phyloP scores from a whole-genome alignment of 2,888 invertebrate genomes.

The Drymonia ruficornis region DNA sequence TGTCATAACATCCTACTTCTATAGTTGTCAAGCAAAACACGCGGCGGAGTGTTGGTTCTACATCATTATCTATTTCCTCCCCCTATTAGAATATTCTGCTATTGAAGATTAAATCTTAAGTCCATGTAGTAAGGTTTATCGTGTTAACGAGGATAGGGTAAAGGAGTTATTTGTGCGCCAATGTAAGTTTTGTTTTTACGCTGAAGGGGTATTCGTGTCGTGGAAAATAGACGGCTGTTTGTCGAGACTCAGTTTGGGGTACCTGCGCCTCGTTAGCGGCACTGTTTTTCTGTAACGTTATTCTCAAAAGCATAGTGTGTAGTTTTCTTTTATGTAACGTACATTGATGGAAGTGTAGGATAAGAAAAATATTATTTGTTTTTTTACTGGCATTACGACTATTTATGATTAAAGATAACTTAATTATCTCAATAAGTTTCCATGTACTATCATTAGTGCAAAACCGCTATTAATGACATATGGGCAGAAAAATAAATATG shows the following conservation, averaged over 20 bases:
- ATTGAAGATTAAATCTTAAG: constrained; percentile 19
- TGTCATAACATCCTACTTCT: constrained; percentile 9
- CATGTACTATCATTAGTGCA: too few species aligned
- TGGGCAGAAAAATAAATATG: too few species aligned
- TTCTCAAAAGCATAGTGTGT: not conserved
- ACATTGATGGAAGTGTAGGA: not conserved
- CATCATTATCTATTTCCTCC: constrained; percentile 63
- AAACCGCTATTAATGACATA: too few species aligned
- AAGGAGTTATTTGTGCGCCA: constrained; percentile 47
- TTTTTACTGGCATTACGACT: too few species aligned
- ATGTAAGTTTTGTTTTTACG: constrained; percentile 56
- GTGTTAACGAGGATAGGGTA: constrained; percentile 1
- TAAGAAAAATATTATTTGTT: too few species aligned
- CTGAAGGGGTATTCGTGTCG: constrained; percentile 52
- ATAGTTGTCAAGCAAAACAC: constrained; percentile 48
- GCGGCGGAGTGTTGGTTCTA: constrained; percentile 54
- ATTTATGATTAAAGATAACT: too few species aligned
- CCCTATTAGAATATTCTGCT: constrained; percentile 36
- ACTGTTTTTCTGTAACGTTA: constrained; percentile 12
- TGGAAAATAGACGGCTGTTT: constrained; percentile 28
- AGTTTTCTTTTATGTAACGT: not conserved
- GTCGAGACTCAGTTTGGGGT: constrained; percentile 17
- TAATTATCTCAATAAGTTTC: too few species aligned
- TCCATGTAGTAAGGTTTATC: not conserved
- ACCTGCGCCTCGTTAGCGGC: constrained; percentile 23